Conservation (phyloP, 1,140 invertebrate species). For the Parasteatoda tepidariorum region DNA sequence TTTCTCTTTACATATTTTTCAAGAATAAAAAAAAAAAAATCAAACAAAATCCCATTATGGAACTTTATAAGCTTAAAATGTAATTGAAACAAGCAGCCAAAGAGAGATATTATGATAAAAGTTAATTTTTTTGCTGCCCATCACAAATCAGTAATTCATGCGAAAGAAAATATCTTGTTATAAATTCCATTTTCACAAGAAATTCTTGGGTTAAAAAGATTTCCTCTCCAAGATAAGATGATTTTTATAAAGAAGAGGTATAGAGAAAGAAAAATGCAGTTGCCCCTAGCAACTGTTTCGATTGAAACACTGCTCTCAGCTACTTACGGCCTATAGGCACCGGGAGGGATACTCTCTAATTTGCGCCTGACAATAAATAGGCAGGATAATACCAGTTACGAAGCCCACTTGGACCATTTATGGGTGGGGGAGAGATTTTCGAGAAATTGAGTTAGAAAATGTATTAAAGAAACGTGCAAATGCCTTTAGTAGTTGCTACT, state of each 20-base stretch:
- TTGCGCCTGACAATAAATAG: not conserved
- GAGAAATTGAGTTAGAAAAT: no score
- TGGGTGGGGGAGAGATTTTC: not conserved
- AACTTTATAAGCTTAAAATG: no score
- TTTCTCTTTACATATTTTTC: no score
- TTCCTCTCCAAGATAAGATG: constrained; percentile 34
- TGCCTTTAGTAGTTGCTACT: no score
- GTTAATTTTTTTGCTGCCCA: no score
- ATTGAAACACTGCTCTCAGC: constrained; percentile 20
- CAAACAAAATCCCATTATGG: no score
- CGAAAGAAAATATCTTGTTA: not conserved
- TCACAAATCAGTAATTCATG: no score
- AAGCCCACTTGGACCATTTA: not conserved
- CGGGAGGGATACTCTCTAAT: constrained; percentile 17
- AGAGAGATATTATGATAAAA: no score
- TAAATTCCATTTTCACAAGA: constrained; percentile 44
- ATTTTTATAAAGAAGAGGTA: constrained; percentile 31
- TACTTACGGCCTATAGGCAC: not conserved
- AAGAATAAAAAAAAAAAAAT: no score
- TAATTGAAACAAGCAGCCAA: no score
- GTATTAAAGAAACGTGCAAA: no score
- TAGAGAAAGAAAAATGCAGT: not conserved
- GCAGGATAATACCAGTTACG: constrained; percentile 8
- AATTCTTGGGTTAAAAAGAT: constrained; percentile 27
- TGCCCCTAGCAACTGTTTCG: constrained; percentile 52